phyloP scores from a whole-genome alignment of 2,888 invertebrate species.

The Protonemura montana region DNA sequence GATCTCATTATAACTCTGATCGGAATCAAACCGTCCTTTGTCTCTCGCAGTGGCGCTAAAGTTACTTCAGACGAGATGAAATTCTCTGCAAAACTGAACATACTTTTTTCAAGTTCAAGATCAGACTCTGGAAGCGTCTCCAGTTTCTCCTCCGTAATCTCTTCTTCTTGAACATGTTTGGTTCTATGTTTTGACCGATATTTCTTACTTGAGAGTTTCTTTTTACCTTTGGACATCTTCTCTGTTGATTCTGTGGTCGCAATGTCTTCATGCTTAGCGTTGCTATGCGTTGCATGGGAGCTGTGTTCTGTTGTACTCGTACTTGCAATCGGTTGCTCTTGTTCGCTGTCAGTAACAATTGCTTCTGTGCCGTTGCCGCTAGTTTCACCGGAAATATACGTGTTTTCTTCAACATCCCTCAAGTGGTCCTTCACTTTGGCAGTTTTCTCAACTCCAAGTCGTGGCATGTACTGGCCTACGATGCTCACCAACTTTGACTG shows the following conservation, averaged over 20 bases:
- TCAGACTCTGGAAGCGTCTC: background rate
- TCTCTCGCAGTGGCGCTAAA: constrained; percentile 29
- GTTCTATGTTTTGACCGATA: background rate
- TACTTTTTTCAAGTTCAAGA: too few relatives aligned
- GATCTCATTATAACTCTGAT: constrained; percentile 56
- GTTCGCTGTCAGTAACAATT: background rate
- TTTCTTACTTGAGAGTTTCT: background rate
- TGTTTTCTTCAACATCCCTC: background rate
- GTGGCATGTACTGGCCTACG: background rate
- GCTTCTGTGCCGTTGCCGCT: background rate
- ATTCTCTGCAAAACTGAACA: background rate
- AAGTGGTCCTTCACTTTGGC: background rate
- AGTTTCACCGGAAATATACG: background rate
- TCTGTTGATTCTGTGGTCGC: background rate
- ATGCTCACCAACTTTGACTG: background rate
- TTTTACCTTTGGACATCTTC: background rate
- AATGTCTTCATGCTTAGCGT: background rate
- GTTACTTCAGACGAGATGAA: background rate
- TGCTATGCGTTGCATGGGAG: background rate
- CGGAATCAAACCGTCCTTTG: constrained; percentile 50
- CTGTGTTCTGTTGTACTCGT: background rate
- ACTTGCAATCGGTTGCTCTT: background rate
- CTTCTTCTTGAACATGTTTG: background rate
- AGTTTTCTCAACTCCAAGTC: background rate
- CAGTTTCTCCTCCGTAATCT: background rate